Evolutionary conservation across 2,888 invertebrate species (phyloP).

Genomic region (Nipponacmea schrenckii): DNA sequence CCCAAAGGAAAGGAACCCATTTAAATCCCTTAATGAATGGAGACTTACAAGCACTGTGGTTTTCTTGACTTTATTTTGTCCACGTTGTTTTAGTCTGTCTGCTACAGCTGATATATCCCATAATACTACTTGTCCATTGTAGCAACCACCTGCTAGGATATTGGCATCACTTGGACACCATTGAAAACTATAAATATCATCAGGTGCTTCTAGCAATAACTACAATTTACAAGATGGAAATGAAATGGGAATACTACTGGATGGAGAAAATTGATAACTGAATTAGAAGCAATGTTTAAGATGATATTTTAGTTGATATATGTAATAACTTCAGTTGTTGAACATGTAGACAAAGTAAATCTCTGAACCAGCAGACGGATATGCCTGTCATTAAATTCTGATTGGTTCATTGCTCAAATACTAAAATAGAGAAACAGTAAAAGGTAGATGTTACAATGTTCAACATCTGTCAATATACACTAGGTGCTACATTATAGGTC

Average conservation of each 20-base stretch:
- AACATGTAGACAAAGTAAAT: no score
- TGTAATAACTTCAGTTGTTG: no score
- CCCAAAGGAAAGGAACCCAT: constrained; percentile 9
- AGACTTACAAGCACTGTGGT: constrained; percentile 53
- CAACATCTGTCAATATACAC: no score
- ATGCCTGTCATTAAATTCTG: no score
- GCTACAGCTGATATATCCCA: constrained; percentile 67
- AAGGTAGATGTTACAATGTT: no score
- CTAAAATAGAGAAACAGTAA: no score
- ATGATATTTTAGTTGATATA: not conserved
- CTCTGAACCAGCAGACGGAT: no score
- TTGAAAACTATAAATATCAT: constrained; percentile 67
- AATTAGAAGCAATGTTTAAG: no score
- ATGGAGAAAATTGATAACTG: not conserved
- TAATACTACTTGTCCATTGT: constrained; percentile 68
- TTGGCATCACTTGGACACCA: constrained; percentile 66
- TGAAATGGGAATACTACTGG: not conserved
- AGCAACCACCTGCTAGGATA: constrained; percentile 67
- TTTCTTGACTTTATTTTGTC: constrained; percentile 58
- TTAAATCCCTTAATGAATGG: constrained; percentile 14
- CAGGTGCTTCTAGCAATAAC: constrained; percentile 68
- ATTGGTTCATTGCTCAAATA: no score
- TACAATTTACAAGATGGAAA: constrained; percentile 32
- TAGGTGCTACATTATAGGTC: no score
- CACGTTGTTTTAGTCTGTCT: constrained; percentile 61